Conservation (phyloP, 1,140 invertebrate genomes). For the Sycophila sp. region DNA sequence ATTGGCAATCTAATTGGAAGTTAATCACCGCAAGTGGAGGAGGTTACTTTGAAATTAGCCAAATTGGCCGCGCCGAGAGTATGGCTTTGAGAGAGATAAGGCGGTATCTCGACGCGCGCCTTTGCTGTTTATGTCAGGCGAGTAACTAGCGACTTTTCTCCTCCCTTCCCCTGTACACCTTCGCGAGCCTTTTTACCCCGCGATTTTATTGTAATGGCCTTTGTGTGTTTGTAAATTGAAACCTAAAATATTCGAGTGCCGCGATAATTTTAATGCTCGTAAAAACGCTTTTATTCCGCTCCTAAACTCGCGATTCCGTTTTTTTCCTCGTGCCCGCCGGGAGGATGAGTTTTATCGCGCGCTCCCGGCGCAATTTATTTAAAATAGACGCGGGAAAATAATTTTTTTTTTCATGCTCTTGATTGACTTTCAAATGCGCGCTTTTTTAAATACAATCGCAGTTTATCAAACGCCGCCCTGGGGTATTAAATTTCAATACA, state of each 20-base stretch:
- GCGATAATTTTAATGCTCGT: too few species aligned
- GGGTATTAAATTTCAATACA: slow-evolving; percentile 20
- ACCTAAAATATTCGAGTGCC: background rate
- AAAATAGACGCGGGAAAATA: slow-evolving; percentile 11
- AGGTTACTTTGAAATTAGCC: slow-evolving; percentile 9
- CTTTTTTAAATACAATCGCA: background rate
- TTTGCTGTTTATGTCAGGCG: background rate
- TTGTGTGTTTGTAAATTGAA: background rate
- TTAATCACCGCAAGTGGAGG: slow-evolving; percentile 5
- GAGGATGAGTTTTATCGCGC: background rate
- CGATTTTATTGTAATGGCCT: background rate
- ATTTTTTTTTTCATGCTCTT: background rate
- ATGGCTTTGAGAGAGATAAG: background rate
- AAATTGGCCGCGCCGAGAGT: background rate
- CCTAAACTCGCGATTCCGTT: background rate
- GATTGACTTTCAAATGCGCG: slow-evolving; percentile 11
- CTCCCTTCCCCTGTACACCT: too few species aligned
- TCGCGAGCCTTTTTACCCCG: too few species aligned
- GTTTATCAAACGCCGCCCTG: slow-evolving; percentile 6
- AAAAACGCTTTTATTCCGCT: background rate
- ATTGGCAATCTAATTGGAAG: slow-evolving; percentile 26
- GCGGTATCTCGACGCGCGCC: too few species aligned
- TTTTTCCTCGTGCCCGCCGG: background rate
- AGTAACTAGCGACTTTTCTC: too few species aligned
- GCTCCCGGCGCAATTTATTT: background rate